Evolutionary conservation across 35 echinoderm and acorn worm genomes (phyloP).

Genomic region (Holothuria glaberrima): DNA sequence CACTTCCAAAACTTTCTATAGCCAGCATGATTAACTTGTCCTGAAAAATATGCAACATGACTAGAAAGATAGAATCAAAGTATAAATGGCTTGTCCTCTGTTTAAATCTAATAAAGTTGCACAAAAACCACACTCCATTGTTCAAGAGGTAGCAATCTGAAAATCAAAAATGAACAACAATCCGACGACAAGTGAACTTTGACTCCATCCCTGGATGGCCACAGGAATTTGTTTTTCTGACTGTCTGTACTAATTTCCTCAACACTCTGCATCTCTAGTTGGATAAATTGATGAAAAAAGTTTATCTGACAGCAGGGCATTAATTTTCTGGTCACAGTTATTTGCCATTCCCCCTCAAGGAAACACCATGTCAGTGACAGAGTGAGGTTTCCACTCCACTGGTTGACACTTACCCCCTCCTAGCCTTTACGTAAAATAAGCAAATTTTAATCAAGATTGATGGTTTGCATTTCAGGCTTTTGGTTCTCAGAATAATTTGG

Average conservation of each 20-base stretch:
- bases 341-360: conserved; percentile 3
- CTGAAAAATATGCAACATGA: no score
- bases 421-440: no score
- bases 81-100: neutral
- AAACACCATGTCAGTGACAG: neutral
- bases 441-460: no score
- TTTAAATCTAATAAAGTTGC: conserved; percentile 25
- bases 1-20: no score
- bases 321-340: conserved; percentile 29
- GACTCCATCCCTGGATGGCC: conserved; percentile 10
- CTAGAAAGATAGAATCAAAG: neutral
- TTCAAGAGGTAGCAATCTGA: no score
- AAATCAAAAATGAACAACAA: neutral
- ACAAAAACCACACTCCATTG: no score
- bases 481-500: no score
- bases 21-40: no score
- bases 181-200: neutral
- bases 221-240: conserved; percentile 8
- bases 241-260: conserved; percentile 33
- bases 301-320: conserved; percentile 1
- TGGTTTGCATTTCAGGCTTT: no score
- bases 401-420: conserved; percentile 21
- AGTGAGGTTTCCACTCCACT: conserved; percentile 27
- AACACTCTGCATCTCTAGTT: neutral
- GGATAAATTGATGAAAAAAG: neutral